A percentile compares a stretch with the other conserved stretches of the same genome.
phyloP scores from a whole-genome alignment of 2,888 invertebrate species.

The Macrostomum cliftonense region DNA sequence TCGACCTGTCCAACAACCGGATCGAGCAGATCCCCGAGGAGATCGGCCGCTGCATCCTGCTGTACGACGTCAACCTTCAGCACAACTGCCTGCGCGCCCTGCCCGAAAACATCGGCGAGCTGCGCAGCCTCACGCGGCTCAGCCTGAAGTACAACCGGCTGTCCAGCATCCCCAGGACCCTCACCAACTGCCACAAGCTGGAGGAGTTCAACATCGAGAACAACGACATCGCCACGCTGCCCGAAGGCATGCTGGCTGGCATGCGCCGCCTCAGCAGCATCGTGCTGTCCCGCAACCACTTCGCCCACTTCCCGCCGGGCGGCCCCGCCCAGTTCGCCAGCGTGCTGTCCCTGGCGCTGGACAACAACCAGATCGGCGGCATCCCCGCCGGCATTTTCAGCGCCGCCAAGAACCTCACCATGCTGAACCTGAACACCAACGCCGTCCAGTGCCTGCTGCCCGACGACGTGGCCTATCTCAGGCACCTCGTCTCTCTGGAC shows the following conservation, averaged over 20 bases:
- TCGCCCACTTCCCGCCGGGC: conserved; percentile 81
- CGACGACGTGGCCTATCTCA: too few species aligned
- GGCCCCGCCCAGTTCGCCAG: conserved; percentile 89
- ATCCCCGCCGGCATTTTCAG: conserved; percentile 99
- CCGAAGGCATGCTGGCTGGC: conserved; percentile 80
- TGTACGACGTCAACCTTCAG: conserved; percentile 5
- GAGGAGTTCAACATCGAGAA: conserved; percentile 98
- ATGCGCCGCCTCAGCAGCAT: conserved; percentile 73
- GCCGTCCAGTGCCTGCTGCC: conserved; percentile 42
- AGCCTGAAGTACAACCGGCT: conserved; percentile 52
- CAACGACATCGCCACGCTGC: conserved; percentile 77
- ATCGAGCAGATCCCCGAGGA: conserved; percentile 3
- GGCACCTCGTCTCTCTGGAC: conserved; percentile 62
- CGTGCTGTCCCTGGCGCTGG: conserved; percentile 30
- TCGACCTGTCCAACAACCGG: conserved; percentile 5
- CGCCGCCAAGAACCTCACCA: conserved; percentile 75
- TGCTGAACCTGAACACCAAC: conserved; percentile 97
- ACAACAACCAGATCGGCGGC: conserved; percentile 95
- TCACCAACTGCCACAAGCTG: conserved; percentile 82
- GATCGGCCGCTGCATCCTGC: conserved; percentile 4
- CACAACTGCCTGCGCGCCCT: conserved; percentile 4
- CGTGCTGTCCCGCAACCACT: conserved; percentile 81
- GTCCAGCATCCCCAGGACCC: conserved; percentile 60
- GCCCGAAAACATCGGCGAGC: conserved; percentile 5
- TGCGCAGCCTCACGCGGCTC: conserved; percentile 2